Percentiles rank a stretch among this genome's conserved stretches.
phyloP scores from a whole-genome alignment of 2,888 invertebrate species.

The Drosophila anomalata region DNA sequence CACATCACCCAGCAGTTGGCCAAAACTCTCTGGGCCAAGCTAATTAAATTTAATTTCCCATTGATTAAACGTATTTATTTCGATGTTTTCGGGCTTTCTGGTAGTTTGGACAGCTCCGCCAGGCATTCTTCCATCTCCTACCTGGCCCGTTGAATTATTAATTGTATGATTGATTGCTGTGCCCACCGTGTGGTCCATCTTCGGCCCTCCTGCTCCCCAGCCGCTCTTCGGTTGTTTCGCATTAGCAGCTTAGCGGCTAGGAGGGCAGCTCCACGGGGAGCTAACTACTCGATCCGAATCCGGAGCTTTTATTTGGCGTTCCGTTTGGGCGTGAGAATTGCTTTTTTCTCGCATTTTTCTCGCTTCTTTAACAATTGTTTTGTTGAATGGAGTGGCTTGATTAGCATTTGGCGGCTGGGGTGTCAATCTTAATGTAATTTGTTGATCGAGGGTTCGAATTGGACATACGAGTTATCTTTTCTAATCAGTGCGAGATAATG shows the following conservation, averaged over 20 bases:
- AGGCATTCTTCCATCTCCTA: slow-evolving; percentile 19
- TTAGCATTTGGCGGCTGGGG: slow-evolving; percentile 34
- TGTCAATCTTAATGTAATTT: slow-evolving; percentile 40
- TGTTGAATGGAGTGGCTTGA: slow-evolving; percentile 59
- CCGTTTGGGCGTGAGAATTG: slow-evolving; percentile 43
- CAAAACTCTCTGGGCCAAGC: slow-evolving; percentile 25
- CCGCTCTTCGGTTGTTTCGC: slow-evolving; percentile 35
- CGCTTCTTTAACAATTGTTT: slow-evolving; percentile 39
- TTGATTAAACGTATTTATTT: slow-evolving; percentile 49
- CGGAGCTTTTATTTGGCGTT: slow-evolving; percentile 24
- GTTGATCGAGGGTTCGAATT: neutral
- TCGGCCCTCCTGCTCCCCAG: slow-evolving; percentile 1
- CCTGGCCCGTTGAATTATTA: slow-evolving; percentile 57
- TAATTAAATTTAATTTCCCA: slow-evolving; percentile 54
- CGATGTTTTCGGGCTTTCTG: slow-evolving; percentile 31
- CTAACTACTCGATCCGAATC: slow-evolving; percentile 40
- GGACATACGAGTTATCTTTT: neutral
- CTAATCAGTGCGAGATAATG: too few species aligned
- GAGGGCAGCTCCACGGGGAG: slow-evolving; percentile 38
- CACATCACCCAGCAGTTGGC: slow-evolving; percentile 17
- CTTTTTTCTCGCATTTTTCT: slow-evolving; percentile 22
- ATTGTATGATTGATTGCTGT: slow-evolving; percentile 49
- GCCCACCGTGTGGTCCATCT: slow-evolving; percentile 48
- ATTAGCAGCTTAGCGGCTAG: slow-evolving; percentile 39
- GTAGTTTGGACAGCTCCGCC: slow-evolving; percentile 39